These are phyloP conservation scores for Chironomus riparius DNA, from an alignment of 2,888 invertebrate genomes.

Conservation along the genomic window DNA sequence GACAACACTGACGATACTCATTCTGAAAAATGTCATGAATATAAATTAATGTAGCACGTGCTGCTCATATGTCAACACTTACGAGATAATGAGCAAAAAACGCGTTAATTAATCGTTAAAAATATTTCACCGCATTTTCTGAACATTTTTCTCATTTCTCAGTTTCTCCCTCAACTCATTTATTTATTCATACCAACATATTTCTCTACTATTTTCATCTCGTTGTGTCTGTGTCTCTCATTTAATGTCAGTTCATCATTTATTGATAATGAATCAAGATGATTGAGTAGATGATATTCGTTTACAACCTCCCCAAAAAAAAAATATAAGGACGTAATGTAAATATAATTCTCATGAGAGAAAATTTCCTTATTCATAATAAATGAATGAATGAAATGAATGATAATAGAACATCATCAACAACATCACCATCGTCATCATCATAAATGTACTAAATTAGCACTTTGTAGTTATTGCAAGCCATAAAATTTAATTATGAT, in stretches of 20 bases:
- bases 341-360: neutral
- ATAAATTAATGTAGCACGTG: too few relatives aligned
- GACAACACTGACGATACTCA: too few relatives aligned
- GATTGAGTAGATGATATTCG: conserved; percentile 15
- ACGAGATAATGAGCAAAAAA: too few relatives aligned
- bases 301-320: neutral
- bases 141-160: too few relatives aligned
- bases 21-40: too few relatives aligned
- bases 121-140: too few relatives aligned
- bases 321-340: neutral
- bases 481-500: neutral
- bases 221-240: too few relatives aligned
- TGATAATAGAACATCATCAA: conserved; percentile 13
- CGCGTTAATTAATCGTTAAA: too few relatives aligned
- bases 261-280: conserved; percentile 17
- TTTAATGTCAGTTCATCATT: too few relatives aligned
- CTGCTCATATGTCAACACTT: too few relatives aligned
- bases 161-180: too few relatives aligned
- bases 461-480: neutral
- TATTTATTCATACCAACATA: too few relatives aligned
- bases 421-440: neutral
- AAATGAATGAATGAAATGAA: conserved; percentile 1
- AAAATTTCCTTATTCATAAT: neutral
- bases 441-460: neutral
- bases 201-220: neutral